Base-by-base conservation (phyloP, 2,888 invertebrate species). In the Leuctra nigra region DNA sequence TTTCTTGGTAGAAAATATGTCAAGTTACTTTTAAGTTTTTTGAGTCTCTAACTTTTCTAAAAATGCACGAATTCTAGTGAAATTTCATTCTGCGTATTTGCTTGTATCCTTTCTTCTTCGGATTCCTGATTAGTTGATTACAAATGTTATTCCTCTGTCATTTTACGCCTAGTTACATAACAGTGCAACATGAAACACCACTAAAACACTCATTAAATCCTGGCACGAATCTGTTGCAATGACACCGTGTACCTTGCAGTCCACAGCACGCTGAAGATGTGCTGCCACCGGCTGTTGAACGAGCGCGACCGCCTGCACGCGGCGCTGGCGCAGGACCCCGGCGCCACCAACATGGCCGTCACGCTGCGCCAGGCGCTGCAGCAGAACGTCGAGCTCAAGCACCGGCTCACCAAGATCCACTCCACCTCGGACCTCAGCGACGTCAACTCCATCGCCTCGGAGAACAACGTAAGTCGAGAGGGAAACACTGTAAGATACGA, bases 311-410 rank as follows among this genome's bases (percentile, higher is more conserved):
- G 60, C 63, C 66, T 48, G 59, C 63, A 13, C 63, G 64, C 16
- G 60, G 62, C 18, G 24, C 55, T 18, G 58, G 58, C 22, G 35
- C 16, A 11, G 76, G 1, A 73, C 71, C 13, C 64, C 71, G 50
- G 75, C 72, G 65, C 79, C 61, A 74, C 80, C 1, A 77, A 78
- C 3, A 70, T 84, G 1, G 72, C 82, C 14, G 77, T 77, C 54
- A 80, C 81, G 67, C 76, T 85, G 47, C 76, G 75, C 60, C 78
- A 86, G 62, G 84, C 85, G 0, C 68, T 87, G 58, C 84, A 86
- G 61, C 88, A 88, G 72, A 89, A 89, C 72, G 78, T 80, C 59
- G 87, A 88, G 66, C 74, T 89, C 64, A 79, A 82, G 66, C 72
- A 75, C 67, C 74, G 83, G 39, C 73, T 85, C 63, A 74, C 78